Evolutionary conservation across 2,113 vertebrate species (phyloP).

Genomic region (Leptodactylus fuscus): DNA sequence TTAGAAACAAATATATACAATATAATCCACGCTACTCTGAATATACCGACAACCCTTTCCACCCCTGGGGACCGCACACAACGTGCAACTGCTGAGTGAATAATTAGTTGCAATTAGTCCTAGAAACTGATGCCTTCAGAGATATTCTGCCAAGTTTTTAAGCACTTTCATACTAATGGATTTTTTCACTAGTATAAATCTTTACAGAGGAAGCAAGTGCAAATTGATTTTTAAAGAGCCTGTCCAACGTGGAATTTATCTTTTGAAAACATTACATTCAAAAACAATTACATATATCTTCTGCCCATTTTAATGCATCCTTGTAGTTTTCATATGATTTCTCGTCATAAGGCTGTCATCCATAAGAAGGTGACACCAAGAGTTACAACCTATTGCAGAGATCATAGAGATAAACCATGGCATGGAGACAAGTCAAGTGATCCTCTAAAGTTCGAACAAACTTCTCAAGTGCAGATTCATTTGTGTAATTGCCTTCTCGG

Average conservation of each 20-base stretch:
- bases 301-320: slow-evolving; percentile 49
- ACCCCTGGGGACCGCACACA: slow-evolving; percentile 70
- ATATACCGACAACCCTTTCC: slow-evolving; percentile 72
- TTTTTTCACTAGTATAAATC: slow-evolving; percentile 75
- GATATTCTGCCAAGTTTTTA: slow-evolving; percentile 79
- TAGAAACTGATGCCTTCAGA: slow-evolving; percentile 78
- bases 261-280: slow-evolving; percentile 70
- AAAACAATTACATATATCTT: slow-evolving; percentile 73
- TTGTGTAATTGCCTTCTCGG: background rate
- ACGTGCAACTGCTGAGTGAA: slow-evolving; percentile 78
- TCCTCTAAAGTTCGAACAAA: slow-evolving; percentile 7
- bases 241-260: slow-evolving; percentile 73
- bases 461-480: background rate
- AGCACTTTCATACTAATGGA: slow-evolving; percentile 80
- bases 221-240: slow-evolving; percentile 79
- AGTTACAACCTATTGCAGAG: background rate
- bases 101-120: slow-evolving; percentile 80
- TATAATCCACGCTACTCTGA: slow-evolving; percentile 15
- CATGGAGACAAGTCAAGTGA: background rate
- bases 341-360: background rate
- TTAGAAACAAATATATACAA: slow-evolving; percentile 67
- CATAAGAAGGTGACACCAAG: background rate
- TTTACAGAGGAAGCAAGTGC: slow-evolving; percentile 71
- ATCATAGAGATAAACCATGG: background rate
- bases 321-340: background rate